A percentile compares a stretch with the other conserved stretches of the same genome.
Conservation (phyloP, 1,140 invertebrate species). For the Leptestheria dahalacensis region DNA sequence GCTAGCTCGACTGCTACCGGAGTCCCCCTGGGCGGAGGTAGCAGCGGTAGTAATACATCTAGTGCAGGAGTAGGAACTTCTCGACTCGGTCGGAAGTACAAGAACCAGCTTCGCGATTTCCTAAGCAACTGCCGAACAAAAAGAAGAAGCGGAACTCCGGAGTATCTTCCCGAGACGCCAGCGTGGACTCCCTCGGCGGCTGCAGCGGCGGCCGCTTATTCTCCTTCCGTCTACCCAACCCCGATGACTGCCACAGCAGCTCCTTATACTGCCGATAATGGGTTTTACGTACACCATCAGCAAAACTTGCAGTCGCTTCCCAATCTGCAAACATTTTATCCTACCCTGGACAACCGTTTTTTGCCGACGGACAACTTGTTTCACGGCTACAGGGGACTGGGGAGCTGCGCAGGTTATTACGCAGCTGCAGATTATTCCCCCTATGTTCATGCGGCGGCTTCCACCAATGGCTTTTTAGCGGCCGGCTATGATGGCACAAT, state of each 20-base stretch:
- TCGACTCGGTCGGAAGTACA: slow-evolving; percentile 68
- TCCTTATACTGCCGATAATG: slow-evolving; percentile 66
- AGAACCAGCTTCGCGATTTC: slow-evolving; percentile 82
- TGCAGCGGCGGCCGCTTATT: slow-evolving; percentile 39
- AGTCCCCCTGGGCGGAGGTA: not conserved
- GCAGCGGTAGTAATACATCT: not conserved
- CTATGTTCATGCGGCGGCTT: slow-evolving; percentile 33
- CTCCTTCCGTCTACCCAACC: slow-evolving; percentile 17
- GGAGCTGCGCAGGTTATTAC: slow-evolving; percentile 42
- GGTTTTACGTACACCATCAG: slow-evolving; percentile 58
- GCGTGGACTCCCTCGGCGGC: slow-evolving; percentile 46
- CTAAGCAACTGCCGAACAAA: slow-evolving; percentile 80
- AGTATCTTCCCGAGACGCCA: slow-evolving; percentile 4
- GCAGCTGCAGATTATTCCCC: slow-evolving; percentile 48
- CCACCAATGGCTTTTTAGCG: slow-evolving; percentile 60
- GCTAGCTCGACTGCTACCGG: slow-evolving; percentile 32
- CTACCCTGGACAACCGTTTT: slow-evolving; percentile 53
- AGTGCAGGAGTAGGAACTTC: slow-evolving; percentile 20
- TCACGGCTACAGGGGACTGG: slow-evolving; percentile 63
- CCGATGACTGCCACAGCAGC: slow-evolving; percentile 42
- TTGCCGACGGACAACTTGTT: slow-evolving; percentile 66
- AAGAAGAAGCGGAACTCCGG: slow-evolving; percentile 46
- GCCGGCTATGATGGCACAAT: slow-evolving; percentile 19
- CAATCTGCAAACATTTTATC: slow-evolving; percentile 37
- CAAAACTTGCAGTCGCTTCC: slow-evolving; percentile 52